Conservation (phyloP, 1,140 invertebrate species). For the Amphibalanus amphitrite region DNA sequence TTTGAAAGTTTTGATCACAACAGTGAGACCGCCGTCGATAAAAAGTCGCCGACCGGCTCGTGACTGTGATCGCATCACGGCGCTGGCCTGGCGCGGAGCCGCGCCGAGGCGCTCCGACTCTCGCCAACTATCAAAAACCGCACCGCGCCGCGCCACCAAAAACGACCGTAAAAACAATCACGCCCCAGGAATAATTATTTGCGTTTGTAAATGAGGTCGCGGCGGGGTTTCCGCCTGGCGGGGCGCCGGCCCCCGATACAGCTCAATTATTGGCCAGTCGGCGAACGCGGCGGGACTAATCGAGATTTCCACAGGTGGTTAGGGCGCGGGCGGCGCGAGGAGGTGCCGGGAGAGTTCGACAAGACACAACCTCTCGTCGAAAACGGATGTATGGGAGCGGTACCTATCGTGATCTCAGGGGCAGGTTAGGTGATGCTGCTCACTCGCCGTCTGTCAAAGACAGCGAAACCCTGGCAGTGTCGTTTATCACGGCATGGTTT, state of each 20-base stretch:
- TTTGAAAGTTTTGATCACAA: constrained; percentile 2
- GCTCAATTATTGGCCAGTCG: neutral
- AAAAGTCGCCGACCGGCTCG: neutral
- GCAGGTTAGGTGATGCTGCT: too few relatives aligned
- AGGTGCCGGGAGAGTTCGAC: too few relatives aligned
- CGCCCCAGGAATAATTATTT: neutral
- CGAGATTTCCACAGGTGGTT: neutral
- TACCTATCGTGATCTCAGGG: too few relatives aligned
- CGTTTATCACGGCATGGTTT: too few relatives aligned
- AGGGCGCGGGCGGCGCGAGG: neutral
- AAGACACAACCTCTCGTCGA: too few relatives aligned
- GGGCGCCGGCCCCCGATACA: neutral
- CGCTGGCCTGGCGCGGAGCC: too few relatives aligned
- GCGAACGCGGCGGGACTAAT: neutral
- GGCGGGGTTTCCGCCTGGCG: too few relatives aligned
- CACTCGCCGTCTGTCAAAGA: too few relatives aligned
- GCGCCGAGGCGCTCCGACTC: too few relatives aligned
- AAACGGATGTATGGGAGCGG: too few relatives aligned
- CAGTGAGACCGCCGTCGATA: neutral
- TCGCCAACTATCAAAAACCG: neutral
- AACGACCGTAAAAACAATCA: neutral
- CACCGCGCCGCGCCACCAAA: too few relatives aligned
- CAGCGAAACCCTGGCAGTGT: too few relatives aligned
- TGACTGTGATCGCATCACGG: neutral
- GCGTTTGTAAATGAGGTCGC: neutral